Evolutionary conservation across 1,140 invertebrate genomes (phyloP).

Genomic region (Zaprionus inermis): DNA sequence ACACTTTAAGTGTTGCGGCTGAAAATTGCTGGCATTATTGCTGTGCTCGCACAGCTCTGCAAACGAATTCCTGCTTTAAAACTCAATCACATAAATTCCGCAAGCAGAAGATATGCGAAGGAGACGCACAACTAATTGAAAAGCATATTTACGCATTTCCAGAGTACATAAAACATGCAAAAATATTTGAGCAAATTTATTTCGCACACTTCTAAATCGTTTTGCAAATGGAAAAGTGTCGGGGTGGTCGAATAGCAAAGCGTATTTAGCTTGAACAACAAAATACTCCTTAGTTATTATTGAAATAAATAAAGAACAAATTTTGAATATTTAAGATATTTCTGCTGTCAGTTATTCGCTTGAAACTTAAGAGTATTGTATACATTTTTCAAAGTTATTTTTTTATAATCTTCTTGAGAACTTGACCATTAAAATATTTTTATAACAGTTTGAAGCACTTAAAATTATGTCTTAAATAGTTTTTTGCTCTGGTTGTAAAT

Average conservation of each 20-base stretch:
- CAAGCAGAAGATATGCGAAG: not conserved
- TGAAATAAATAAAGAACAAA: not conserved
- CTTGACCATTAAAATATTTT: too few species aligned
- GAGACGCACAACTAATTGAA: not conserved
- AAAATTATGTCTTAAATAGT: too few species aligned
- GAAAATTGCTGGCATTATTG: slow-evolving; percentile 42
- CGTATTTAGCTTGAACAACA: not conserved
- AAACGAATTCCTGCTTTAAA: slow-evolving; percentile 27
- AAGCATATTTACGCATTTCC: not conserved
- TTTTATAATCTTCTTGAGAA: too few species aligned
- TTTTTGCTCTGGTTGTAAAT: too few species aligned
- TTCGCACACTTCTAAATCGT: slow-evolving; percentile 5
- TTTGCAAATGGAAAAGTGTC: not conserved
- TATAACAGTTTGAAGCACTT: not conserved
- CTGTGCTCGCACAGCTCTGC: not conserved
- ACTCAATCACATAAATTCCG: slow-evolving; percentile 30
- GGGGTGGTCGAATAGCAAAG: not conserved
- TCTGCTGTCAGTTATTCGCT: not conserved
- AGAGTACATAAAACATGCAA: not conserved
- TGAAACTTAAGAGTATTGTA: too few species aligned
- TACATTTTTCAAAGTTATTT: too few species aligned
- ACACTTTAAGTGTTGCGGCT: slow-evolving; percentile 47
- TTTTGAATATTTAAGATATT: not conserved
- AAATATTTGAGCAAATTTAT: slow-evolving; percentile 9
- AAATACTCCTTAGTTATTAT: not conserved